Evolutionary conservation across 23 tunicate genomes (phyloP).

Genomic region (Ciona savignyi): DNA sequence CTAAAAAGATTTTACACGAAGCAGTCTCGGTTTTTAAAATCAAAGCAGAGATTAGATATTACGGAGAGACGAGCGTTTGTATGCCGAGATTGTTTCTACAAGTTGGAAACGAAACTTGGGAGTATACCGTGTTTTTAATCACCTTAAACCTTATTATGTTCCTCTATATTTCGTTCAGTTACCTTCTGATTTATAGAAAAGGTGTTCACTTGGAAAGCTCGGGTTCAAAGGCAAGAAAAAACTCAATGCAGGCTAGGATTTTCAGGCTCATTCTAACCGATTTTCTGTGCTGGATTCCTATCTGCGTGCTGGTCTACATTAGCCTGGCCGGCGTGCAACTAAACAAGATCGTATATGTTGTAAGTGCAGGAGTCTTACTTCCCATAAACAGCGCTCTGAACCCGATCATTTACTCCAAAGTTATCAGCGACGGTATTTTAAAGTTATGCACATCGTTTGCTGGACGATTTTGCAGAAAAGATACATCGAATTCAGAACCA

Average conservation of each 20-base stretch:
- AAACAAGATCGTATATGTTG: neutral
- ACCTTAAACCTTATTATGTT: constrained; percentile 9
- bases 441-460: too few relatives aligned
- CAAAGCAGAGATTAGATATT: constrained; percentile 4
- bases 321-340: neutral
- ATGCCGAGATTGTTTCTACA: constrained; percentile 9
- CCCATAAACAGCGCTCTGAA: neutral
- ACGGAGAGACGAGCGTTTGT: constrained; percentile 12
- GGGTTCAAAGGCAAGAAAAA: neutral
- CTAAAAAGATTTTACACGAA: neutral
- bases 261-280: neutral
- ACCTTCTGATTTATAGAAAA: neutral
- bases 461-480: too few relatives aligned
- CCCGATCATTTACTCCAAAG: neutral
- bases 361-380: neutral
- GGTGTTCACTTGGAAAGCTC: neutral
- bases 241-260: neutral
- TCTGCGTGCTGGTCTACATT: neutral
- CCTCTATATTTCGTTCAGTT: constrained; percentile 3
- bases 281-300: neutral
- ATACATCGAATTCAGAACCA: too few relatives aligned
- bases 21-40: neutral
- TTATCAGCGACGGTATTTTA: too few relatives aligned
- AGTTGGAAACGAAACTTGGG: constrained; percentile 1
- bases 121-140: constrained; percentile 4